Percentiles rank a stretch among this genome's conserved stretches.
These are phyloP conservation scores for Epistrophe eligans DNA, from an alignment of 2,888 invertebrate genomes.

Conservation along the genomic window DNA sequence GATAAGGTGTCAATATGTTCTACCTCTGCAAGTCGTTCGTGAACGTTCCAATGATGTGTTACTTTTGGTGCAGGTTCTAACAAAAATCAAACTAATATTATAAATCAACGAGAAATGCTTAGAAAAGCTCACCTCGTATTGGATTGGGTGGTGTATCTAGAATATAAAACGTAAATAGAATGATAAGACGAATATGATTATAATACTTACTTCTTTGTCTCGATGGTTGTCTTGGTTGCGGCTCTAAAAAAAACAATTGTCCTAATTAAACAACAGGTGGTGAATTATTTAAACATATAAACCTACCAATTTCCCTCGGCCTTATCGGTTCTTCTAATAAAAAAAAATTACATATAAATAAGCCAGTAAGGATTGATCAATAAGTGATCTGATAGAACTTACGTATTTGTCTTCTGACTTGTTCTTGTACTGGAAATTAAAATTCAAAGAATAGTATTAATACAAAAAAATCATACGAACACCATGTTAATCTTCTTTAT, in stretches of 20 bases:
- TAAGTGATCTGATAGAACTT: neutral
- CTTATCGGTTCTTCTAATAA: neutral
- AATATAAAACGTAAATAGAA: neutral
- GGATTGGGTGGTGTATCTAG: neutral
- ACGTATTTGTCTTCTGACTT: neutral
- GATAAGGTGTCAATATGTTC: slow-evolving; percentile 82
- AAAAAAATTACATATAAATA: neutral
- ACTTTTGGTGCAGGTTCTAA: neutral
- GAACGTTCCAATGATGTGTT: slow-evolving; percentile 78
- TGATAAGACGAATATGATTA: neutral
- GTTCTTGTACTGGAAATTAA: neutral
- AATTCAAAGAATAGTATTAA: neutral
- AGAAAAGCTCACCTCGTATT: neutral
- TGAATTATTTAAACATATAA: neutral
- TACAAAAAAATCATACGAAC: neutral
- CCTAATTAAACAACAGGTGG: neutral
- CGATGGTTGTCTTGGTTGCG: neutral
- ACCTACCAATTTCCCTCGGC: neutral
- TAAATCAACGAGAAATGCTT: neutral
- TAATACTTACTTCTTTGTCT: neutral
- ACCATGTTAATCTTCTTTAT: too few species aligned
- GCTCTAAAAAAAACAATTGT: neutral
- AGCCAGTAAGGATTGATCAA: neutral
- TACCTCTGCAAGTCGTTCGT: slow-evolving; percentile 81
- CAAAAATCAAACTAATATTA: neutral